Conservation (phyloP, 1,140 invertebrate species). For the Caenorhabditis inopinata region DNA sequence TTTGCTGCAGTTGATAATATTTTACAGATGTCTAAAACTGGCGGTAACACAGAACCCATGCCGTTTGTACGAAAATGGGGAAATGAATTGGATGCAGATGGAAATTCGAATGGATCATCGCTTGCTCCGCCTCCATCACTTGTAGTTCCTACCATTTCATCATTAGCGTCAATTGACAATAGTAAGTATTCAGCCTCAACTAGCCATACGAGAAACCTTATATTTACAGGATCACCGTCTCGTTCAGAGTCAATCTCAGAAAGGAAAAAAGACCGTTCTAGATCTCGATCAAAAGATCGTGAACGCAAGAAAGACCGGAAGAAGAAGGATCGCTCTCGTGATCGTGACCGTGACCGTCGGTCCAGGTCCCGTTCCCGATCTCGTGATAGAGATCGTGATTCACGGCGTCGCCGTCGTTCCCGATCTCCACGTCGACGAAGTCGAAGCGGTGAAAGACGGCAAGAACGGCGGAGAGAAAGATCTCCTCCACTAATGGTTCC, state of each 20-base stretch:
- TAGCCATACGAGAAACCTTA: no score
- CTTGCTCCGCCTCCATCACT: not conserved
- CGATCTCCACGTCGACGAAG: not conserved
- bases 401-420: not conserved
- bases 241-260: conserved; percentile 31
- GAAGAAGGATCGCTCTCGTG: conserved; percentile 38
- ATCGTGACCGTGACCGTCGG: conserved; percentile 7
- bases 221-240: conserved; percentile 10
- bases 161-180: not conserved
- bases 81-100: conserved; percentile 5
- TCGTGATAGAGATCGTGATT: not conserved
- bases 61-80: conserved; percentile 62
- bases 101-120: not conserved
- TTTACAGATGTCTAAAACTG: conserved; percentile 49
- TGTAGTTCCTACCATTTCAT: not conserved
- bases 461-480: not conserved
- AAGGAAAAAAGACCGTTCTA: conserved; percentile 17
- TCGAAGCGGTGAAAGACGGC: not conserved
- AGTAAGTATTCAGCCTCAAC: not conserved
- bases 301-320: conserved; percentile 44
- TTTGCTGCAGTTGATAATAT: no score
- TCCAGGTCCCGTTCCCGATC: not conserved
- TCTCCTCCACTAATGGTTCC: conserved; percentile 1
- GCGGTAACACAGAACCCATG: conserved; percentile 63
- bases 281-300: conserved; percentile 48